These are phyloP conservation scores for Pseudanteris insignis DNA, from an alignment of 2,888 invertebrate genomes.

Conservation along the genomic window DNA sequence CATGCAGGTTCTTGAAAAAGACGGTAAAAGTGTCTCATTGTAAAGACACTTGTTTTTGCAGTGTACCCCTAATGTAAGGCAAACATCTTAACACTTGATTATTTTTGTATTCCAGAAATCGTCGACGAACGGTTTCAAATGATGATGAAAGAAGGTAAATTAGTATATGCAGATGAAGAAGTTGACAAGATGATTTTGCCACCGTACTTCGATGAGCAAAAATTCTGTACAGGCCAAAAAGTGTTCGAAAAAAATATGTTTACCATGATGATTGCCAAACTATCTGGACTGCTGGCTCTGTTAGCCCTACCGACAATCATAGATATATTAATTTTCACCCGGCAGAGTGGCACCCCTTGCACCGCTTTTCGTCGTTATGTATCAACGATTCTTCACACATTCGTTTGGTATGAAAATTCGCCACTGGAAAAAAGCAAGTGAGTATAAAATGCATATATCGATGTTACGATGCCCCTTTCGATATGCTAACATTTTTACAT, in stretches of 20 bases:
- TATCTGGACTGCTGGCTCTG: slow-evolving; percentile 79
- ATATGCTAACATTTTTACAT: too few relatives aligned
- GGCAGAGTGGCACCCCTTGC: slow-evolving; percentile 73
- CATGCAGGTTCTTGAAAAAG: too few relatives aligned
- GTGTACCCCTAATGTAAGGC: too few relatives aligned
- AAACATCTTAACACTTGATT: too few relatives aligned
- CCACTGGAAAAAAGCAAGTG: slow-evolving; percentile 50
- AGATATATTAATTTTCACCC: slow-evolving; percentile 76
- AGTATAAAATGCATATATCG: too few relatives aligned
- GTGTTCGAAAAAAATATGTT: slow-evolving; percentile 78
- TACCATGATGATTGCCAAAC: slow-evolving; percentile 76
- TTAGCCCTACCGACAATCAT: slow-evolving; percentile 80
- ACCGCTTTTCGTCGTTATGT: slow-evolving; percentile 82
- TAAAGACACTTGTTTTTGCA: too few relatives aligned
- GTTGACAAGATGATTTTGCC: slow-evolving; percentile 69
- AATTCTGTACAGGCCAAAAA: slow-evolving; percentile 75
- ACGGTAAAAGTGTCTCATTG: too few relatives aligned
- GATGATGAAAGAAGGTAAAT: slow-evolving; percentile 54
- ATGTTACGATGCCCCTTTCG: too few relatives aligned
- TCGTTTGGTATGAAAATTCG: slow-evolving; percentile 81
- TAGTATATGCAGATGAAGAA: slow-evolving; percentile 50
- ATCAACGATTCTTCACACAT: slow-evolving; percentile 79
- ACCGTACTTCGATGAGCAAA: slow-evolving; percentile 74
- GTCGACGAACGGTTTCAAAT: slow-evolving; percentile 52
- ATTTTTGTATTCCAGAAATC: slow-evolving; percentile 45